Evolutionary conservation across 2,113 vertebrate genomes (phyloP).

Genomic region (Nothoprocta pentlandii): DNA sequence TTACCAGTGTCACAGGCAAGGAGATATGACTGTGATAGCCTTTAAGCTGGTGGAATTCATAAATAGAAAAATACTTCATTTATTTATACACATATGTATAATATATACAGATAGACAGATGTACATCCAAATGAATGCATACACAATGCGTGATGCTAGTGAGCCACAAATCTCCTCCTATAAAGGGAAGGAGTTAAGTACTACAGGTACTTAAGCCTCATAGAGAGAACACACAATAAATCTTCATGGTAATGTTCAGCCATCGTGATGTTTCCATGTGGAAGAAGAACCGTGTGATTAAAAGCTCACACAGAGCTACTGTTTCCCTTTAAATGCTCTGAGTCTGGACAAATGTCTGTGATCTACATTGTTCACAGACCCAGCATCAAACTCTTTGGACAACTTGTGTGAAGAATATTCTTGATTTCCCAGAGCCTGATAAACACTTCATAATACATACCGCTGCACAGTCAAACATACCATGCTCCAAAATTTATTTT

Average conservation of each 20-base stretch:
- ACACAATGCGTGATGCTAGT: accelerated
- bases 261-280: background rate
- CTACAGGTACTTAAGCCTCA: background rate
- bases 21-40: accelerated
- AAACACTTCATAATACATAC: background rate
- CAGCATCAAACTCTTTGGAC: background rate
- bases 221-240: background rate
- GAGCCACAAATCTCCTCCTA: background rate
- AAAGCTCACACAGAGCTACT: background rate
- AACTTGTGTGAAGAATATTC: background rate
- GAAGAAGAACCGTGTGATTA: background rate
- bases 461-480: background rate
- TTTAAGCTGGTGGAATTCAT: background rate
- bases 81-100: background rate
- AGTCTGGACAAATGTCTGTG: background rate
- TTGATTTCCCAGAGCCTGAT: background rate
- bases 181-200: background rate
- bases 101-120: background rate
- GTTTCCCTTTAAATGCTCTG: background rate
- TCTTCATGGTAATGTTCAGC: background rate
- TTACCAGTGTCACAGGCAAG: background rate
- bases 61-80: background rate
- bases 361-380: background rate
- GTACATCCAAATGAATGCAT: background rate
- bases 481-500: background rate